Base-by-base conservation (phyloP, 2,797 vertebrate genomes). In the Rhabdophis nuchalis region DNA sequence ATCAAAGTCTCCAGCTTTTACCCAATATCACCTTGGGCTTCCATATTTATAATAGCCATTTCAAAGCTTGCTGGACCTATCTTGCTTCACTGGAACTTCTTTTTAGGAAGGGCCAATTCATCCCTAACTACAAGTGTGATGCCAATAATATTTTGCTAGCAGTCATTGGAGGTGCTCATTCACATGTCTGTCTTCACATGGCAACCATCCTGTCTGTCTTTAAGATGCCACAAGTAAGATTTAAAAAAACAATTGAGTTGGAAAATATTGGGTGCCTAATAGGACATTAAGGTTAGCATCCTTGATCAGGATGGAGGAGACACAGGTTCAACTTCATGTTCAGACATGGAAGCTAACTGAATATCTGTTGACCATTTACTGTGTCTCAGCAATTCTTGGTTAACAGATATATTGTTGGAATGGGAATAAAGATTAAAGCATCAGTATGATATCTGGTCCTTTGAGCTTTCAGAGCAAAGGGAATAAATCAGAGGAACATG, bases 151-250 rank as follows among this genome's bases (percentile, higher is more conserved):
- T 27, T n/a, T 82, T 82, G 2, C 16, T 90, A 13, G 27, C 77
- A 14, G 77, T 90, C n/a, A 90, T 90, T 85, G 72, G 41, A 6
- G 89, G 89, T 58, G 36, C 77, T n/a, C 57, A 85, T 46, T 52
- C 56, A 8, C 13, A 90, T n/a, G 16, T 90, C 52, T 85, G 54
- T 50, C 54, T 85, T 29, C 18, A 90, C 41, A 77, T 60, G 54
- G 72, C 89, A 58, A 90, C 14, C 16, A 12, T 90, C 56, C 56
- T 90, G 36, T 20, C 29, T 85, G 23, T 85, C 36, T 60, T 85
- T 57, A 90, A 90, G 41, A 85, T 90, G 27, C 77, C 77, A n/a
- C 89, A 90, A 41, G 89, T 90, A 58, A 90, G 89, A 60, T 29
- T 0, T 46, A 54, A 20, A 27, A 60, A 27, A 61, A n/a, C n/a